Conservation (phyloP, 2,797 vertebrate species). For the Orestias chungarensis region DNA sequence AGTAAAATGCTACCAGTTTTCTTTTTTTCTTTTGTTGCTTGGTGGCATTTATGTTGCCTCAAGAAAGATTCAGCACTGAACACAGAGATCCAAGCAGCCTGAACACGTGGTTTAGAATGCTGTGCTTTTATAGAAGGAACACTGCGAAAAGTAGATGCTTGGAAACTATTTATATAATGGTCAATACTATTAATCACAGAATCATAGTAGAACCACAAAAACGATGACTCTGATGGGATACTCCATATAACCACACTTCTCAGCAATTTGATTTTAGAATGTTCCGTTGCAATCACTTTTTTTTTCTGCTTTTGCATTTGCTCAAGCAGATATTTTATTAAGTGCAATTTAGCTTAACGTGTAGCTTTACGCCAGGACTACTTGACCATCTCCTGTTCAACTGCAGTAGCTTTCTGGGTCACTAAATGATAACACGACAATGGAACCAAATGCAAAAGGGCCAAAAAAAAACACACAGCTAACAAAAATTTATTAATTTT, state of each 20-base stretch:
- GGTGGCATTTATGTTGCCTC: constrained; percentile 58
- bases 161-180: constrained; percentile 33
- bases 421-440: background rate
- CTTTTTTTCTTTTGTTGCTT: constrained; percentile 53
- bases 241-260: no score
- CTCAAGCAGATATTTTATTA: no score
- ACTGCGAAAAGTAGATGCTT: constrained; percentile 29
- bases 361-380: no score
- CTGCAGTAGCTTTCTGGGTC: background rate
- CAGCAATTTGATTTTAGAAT: no score
- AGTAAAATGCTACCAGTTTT: constrained; percentile 38
- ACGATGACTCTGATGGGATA: no score
- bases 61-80: constrained; percentile 39
- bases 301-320: no score
- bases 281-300: no score
- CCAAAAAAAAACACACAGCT: background rate
- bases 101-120: constrained; percentile 34
- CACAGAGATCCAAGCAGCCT: constrained; percentile 41
- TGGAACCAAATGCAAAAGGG: background rate
- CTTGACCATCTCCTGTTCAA: background rate
- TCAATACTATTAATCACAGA: background rate
- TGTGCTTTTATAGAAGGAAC: constrained; percentile 49
- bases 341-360: no score
- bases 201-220: background rate
- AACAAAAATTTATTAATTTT: background rate